Base-by-base conservation (phyloP, 2,888 invertebrate genomes). In the Monopis laevigella region DNA sequence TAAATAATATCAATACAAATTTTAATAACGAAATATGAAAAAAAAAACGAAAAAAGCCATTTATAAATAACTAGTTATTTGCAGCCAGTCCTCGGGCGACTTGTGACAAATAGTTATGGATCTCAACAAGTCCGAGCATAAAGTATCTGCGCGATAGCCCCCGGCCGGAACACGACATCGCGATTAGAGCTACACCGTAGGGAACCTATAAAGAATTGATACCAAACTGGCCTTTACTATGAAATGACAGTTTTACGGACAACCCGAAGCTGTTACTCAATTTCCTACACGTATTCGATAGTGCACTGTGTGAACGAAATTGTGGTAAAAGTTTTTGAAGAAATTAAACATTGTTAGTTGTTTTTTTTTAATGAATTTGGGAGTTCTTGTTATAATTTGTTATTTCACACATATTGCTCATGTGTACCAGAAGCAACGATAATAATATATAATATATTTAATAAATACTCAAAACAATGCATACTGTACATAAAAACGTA, bases 61-160 rank as follows among this genome's bases (percentile, higher is more conserved):
- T n/a, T n/a, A n/a, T n/a, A n/a, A n/a, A n/a, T n/a, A n/a, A n/a
- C n/a, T n/a, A n/a, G n/a, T n/a, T n/a, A n/a, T n/a, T n/a, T n/a
- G n/a, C n/a, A n/a, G n/a, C n/a, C n/a, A 6, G 28, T 11, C 16
- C 32, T 5, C 21, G 2, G 8, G 36, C 21, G 36, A 58, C 51
- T 51, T 55, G 62, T 65, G 70, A 70, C 70, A 70, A 70, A 71
- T 71, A 52, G 64, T 61, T 58, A 56, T 55, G 51, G 57, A 46
- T 13, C 29, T 30, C 40, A 29, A 19, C 40, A 16, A 19, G 4
- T 30, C 47, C 43, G 46, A 49, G 53, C 55, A 59, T 62, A 62
- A 62, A 58, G 55, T 58, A 63, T 56, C 48, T 54, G 51, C 48
- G 13, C 55, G 60, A 62, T 55, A 54, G 62, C 66, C 64, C 68